Conservation (phyloP, 2,888 invertebrate genomes). For the Sminthurinus aureus region DNA sequence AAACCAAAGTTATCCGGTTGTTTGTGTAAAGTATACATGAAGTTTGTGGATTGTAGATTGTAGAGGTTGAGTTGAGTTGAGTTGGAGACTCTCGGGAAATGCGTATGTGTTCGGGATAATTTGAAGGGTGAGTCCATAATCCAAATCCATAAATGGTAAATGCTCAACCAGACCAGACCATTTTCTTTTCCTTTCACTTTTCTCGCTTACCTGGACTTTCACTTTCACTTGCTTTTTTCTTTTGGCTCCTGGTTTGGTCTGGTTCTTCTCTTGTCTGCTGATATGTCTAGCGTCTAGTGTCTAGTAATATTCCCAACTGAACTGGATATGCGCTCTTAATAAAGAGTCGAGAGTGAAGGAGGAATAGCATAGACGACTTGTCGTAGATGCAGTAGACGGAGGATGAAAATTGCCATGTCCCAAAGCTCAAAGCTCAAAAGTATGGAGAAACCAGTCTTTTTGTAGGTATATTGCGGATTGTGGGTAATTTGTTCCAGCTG, state of each 20-base stretch:
- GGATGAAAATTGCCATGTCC: neutral
- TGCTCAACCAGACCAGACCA: slow-evolving; percentile 18
- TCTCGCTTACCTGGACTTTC: no score
- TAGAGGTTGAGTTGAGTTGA: neutral
- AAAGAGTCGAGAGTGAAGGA: no score
- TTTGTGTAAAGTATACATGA: no score
- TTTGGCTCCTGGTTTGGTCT: no score
- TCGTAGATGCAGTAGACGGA: neutral
- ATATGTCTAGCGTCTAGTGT: no score
- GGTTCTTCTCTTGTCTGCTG: no score
- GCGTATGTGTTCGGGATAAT: slow-evolving; percentile 12
- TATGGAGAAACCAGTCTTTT: no score
- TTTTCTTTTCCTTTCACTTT: neutral
- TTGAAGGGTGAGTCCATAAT: slow-evolving; percentile 33
- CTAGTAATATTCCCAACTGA: no score
- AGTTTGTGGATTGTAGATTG: no score
- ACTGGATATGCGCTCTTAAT: no score
- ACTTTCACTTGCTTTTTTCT: neutral
- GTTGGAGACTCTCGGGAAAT: slow-evolving; percentile 19
- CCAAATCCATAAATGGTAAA: neutral
- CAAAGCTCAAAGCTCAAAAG: no score
- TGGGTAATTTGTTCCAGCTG: slow-evolving; percentile 11
- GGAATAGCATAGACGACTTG: neutral
- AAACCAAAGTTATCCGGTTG: neutral
- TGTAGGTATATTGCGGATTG: neutral